Base-by-base conservation (phyloP, 1,140 invertebrate genomes). In the Heliothis subflexa region DNA sequence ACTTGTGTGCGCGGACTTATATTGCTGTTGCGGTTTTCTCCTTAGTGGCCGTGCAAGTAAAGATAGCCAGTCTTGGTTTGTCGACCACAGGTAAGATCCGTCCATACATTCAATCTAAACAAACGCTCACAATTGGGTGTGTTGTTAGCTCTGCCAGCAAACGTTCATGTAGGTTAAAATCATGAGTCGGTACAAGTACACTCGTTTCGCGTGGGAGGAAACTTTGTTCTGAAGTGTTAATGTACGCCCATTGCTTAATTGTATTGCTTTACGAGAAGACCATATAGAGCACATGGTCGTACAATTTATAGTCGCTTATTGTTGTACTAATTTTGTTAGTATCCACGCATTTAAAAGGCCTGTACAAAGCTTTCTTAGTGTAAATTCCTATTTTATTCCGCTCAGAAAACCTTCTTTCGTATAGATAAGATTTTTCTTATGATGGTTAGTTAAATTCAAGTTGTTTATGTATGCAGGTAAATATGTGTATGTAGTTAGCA, bases 181-280 rank as follows among this genome's bases (percentile, higher is more conserved):
- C 77, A 85, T 86, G 83, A 87, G 77, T 80, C 81, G 81, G 83
- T 71, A 82, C 77, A 81, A 62, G 74, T 82, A 80, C 59, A 78
- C 78, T 47, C 59, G 77, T 81, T 79, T 86, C 80, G 88, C 88
- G 90, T 92, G 90, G 91, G 91, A 83, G 88, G 86, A 81, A 78
- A 86, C 68, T 81, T 83, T 86, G 82, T 82, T 83, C 84, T 81
- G 85, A 92, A 87, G 92, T 93, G 92, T 89, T 94, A 93, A 93
- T 94, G 91, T 86, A 91, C 79, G 88, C 85, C 86, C 88, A 91
- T 94, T 93, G 91, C 91, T 88, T 94, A 93, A 94, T 94, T 93
- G 91, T 93, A 90, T 92, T 89, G 82, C 91, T 90, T 91, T 92
- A 90, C 87, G 86, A 91, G 90, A 86, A 83, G 82, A 89, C 86